Evolutionary conservation across 2,797 vertebrate genomes (phyloP).

Genomic region (Tauraco hartlaubi): DNA sequence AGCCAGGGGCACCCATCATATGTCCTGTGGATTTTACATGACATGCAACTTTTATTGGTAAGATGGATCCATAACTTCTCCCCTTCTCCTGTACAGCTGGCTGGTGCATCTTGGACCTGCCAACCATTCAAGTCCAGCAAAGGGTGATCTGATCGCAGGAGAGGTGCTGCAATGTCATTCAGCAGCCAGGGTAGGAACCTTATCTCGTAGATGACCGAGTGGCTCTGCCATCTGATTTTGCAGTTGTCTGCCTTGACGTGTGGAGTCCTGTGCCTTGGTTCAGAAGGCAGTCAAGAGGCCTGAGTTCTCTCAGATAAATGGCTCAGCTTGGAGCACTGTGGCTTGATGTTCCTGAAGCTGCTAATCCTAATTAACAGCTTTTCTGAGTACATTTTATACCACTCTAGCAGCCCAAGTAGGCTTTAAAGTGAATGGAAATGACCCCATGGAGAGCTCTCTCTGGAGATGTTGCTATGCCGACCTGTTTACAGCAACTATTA

Average conservation of each 20-base stretch:
- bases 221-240: not conserved
- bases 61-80: not conserved
- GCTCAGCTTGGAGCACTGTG: not conserved
- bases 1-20: not conserved
- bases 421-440: conserved; percentile 44
- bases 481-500: conserved; percentile 5
- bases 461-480: conserved; percentile 66
- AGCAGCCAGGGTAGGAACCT: not conserved
- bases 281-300: not conserved
- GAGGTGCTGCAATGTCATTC: not conserved
- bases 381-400: conserved; percentile 22
- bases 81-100: not conserved
- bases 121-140: not conserved
- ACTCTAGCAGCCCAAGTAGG: conserved; percentile 40
- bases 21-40: not conserved
- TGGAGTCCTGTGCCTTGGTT: not conserved
- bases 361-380: conserved; percentile 56
- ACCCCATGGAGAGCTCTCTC: conserved; percentile 36
- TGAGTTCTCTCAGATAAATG: not conserved
- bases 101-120: not conserved
- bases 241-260: not conserved
- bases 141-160: not conserved
- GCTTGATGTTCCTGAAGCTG: conserved; percentile 12
- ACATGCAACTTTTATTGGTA: fast-evolving
- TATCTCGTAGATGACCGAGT: not conserved